A percentile compares a stretch with the other conserved stretches of the same genome.
These are phyloP conservation scores for Microtus oregoni DNA, from an alignment of 2,113 vertebrate genomes.

Conservation along the genomic window DNA sequence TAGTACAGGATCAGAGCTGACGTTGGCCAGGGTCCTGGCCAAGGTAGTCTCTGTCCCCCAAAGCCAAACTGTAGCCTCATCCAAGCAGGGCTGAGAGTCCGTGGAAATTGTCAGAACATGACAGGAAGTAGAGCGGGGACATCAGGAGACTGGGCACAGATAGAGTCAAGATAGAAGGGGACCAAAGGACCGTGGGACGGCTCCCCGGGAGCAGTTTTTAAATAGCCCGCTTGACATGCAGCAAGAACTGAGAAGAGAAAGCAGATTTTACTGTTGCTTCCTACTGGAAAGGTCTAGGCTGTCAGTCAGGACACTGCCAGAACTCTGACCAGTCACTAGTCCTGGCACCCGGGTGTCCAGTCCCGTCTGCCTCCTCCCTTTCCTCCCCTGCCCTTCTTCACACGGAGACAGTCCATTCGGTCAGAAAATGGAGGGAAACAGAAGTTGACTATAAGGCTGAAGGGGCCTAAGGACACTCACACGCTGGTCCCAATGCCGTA, in stretches of 20 bases:
- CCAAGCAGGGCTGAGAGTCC: background rate
- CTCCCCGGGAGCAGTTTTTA: background rate
- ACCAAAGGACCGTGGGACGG: background rate
- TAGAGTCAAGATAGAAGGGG: background rate
- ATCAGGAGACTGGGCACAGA: background rate
- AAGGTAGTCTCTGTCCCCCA: fast-evolving
- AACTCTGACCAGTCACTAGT: background rate
- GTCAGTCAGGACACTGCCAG: fast-evolving
- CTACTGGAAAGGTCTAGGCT: background rate
- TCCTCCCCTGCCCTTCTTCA: background rate
- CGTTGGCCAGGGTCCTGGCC: background rate
- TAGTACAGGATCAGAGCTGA: background rate
- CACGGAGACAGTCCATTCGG: background rate
- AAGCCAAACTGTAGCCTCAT: background rate
- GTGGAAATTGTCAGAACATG: background rate
- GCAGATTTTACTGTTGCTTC: background rate
- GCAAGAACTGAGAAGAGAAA: background rate
- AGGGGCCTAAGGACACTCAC: background rate
- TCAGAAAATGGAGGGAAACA: background rate
- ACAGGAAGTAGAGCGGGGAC: too few relatives aligned
- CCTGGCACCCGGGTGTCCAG: background rate
- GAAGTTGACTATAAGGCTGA: background rate
- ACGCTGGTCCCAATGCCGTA: background rate
- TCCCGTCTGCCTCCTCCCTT: background rate
- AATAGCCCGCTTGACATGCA: background rate